Conservation (phyloP, 2,797 vertebrate genomes). For the Pachyuromys duprasi region DNA sequence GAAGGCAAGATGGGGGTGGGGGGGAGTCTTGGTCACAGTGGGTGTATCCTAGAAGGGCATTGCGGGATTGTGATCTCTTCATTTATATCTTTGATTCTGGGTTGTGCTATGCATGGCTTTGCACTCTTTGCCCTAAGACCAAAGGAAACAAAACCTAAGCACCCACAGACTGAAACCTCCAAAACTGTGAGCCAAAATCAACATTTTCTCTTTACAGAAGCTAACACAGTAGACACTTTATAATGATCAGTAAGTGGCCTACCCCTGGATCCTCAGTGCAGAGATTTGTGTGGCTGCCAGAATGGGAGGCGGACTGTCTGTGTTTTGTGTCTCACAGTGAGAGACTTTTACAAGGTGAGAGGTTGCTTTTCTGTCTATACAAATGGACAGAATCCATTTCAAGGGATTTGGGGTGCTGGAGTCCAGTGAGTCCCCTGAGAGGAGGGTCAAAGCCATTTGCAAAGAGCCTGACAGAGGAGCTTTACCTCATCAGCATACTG, state of each 20-base stretch:
- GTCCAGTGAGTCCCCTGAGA: background rate
- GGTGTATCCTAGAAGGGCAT: accelerated
- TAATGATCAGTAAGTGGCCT: background rate
- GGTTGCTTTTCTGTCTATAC: background rate
- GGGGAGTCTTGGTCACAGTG: background rate
- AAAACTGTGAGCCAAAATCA: background rate
- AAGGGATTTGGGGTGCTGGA: background rate
- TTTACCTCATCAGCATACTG: constrained; percentile 40
- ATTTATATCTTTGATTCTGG: background rate
- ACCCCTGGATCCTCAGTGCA: background rate
- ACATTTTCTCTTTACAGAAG: background rate
- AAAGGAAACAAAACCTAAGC: background rate
- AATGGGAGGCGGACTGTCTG: background rate
- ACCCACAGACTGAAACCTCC: background rate
- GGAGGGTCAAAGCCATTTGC: background rate
- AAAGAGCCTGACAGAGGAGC: background rate
- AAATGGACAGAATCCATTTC: background rate
- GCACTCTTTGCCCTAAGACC: background rate
- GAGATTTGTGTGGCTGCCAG: background rate
- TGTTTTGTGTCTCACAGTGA: background rate
- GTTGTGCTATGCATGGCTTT: background rate
- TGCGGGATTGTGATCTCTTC: background rate
- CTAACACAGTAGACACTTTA: background rate
- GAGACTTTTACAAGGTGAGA: background rate
- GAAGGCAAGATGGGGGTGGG: background rate